Evolutionary conservation across 1,140 invertebrate species (phyloP), one percentile per base, ranked within the genome.

Genomic region (Neotoxoptera formosana): DNA sequence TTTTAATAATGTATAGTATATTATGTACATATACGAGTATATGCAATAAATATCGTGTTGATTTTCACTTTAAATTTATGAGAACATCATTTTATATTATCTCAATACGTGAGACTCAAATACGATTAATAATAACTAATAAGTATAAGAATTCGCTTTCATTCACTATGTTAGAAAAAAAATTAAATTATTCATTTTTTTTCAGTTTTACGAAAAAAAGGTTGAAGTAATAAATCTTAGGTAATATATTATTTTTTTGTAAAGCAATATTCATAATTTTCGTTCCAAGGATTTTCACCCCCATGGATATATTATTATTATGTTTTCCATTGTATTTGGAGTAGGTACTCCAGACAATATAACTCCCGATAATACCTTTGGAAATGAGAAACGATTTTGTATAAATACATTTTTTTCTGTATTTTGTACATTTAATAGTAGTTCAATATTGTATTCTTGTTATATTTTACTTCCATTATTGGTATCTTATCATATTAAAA

Each of bases 241-340:
- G 30, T 67, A 60, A 60, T 60, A 60, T 30, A 30, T 67, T n/a
- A 67, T 67, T 30, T 30, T 67, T 67, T 67, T 60, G 9, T 14
- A 67, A 67, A 60, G 56, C 60, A n/a, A n/a, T 67, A 67, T 67
- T 67, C 60, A 67, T 67, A n/a, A 67, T n/a, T 67, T 67, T 67
- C 3, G 11, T 67, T 67, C 30, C 14, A 30, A 67, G 11, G 60
- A 67, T n/a, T 67, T 67, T 67, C 30, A 67, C 60, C 11, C 60
- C 30, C 60, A 30, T 11, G 30, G 60, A 67, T 30, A 67, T 67
- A n/a, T 67, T 67, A 23, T 53, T 53, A 67, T 67, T 67, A 67
- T n/a, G 60, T n/a, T 9, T 67, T 67, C 30, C 9, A n/a, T 67
- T 67, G 30, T 67, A n/a, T 67, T 4, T 67, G 8, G 8, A 60